Conservation (phyloP, 2,113 vertebrate genomes). For the Reinhardtius hippoglossoides region DNA sequence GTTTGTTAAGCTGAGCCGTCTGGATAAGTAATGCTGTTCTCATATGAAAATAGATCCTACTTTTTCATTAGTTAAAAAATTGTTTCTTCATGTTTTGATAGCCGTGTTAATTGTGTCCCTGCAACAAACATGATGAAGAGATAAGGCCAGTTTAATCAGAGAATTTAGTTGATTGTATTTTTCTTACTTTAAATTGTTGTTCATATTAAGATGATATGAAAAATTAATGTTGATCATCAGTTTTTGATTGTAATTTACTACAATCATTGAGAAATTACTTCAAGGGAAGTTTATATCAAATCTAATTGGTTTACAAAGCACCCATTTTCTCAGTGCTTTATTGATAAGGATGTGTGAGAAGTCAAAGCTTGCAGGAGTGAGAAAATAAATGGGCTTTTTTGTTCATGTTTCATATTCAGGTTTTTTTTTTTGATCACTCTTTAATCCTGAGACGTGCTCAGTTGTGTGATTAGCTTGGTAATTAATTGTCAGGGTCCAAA, state of each 20-base stretch:
- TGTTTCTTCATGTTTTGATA: not conserved
- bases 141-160: too few species aligned
- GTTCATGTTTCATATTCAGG: not conserved
- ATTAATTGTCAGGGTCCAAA: not conserved
- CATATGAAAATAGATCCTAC: not conserved
- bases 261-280: not conserved
- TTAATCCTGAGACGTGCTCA: not conserved
- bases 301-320: not conserved
- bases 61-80: not conserved
- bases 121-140: not conserved
- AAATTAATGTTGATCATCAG: too few species aligned
- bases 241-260: conserved; percentile 28
- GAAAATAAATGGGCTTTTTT: not conserved
- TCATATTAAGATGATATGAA: too few species aligned
- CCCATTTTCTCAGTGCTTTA: too few species aligned
- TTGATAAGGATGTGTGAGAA: too few species aligned
- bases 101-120: not conserved
- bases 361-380: not conserved
- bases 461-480: not conserved
- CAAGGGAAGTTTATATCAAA: not conserved
- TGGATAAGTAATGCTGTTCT: not conserved
- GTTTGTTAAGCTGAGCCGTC: not conserved
- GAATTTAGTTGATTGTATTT: too few species aligned
- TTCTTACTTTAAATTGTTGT: too few species aligned
- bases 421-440: not conserved